Evolutionary conservation across 2,113 vertebrate species (phyloP), one percentile per base, ranked within the genome.

Genomic region (Aspidoscelis tigris): DNA sequence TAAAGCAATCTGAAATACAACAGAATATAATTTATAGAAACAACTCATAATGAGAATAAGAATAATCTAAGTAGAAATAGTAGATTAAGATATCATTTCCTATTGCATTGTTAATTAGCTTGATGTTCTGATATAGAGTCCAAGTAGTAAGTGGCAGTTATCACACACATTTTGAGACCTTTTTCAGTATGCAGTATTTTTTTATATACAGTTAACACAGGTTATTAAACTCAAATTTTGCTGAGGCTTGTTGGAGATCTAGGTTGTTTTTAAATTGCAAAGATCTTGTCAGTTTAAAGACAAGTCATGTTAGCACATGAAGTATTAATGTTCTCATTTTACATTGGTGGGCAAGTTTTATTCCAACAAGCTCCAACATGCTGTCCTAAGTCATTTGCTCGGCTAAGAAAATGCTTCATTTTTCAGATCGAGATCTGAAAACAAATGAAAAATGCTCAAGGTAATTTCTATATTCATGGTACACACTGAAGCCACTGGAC

Each of bases 241-340:
- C 90, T 90, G 84, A 87, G 90, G 84, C 87, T 91, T 90, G 88
- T 66, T 85, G 53, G 44, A 90, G 69, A 90, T 90, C 86, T 87
- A 83, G 76, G 47, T 75, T 76, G 77, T 92, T 95, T 88, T 92
- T 92, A 91, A 93, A 89, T 92, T 91, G 77, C 87, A 92, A 89
- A 94, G 90, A 87, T 92, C 90, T 88, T 86, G 82, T 90, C 89
- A 72, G 86, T 94, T 94, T 94, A 92, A 91, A 93, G 93, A 84
- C 88, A 84, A 94, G 88, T 94, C 95, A 91, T 94, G 95, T 92
- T 94, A 83, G 87, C 91, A 95, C 94, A 95, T 82, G 94, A 94
- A 95, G 92, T 91, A 91, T 84, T 90, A 93, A 92, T 87, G 88
- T 87, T 94, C 92, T 93, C 80, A 85, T 90, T 93, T 94, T 89